Percentiles rank a stretch among this genome's conserved stretches.
Conservation (phyloP, 2,113 vertebrate species). For the Myxocyprinus asiaticus region DNA sequence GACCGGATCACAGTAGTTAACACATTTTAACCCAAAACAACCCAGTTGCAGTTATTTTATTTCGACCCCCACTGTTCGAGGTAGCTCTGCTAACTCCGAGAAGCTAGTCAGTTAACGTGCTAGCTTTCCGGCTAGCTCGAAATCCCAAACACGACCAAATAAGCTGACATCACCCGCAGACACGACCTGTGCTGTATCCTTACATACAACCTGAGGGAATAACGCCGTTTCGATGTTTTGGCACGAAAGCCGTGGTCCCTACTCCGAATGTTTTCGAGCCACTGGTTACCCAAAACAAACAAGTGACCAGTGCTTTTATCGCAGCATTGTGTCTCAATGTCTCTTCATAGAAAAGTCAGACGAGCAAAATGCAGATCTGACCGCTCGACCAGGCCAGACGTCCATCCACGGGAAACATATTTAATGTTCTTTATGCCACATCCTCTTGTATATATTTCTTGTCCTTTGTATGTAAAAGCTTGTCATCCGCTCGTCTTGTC, state of each 20-base stretch:
- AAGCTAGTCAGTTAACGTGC: constrained; percentile 54
- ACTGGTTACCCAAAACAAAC: constrained; percentile 46
- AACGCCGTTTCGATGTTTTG: constrained; percentile 22
- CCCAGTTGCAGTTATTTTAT: neutral
- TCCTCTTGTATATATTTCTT: constrained; percentile 49
- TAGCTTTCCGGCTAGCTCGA: constrained; percentile 50
- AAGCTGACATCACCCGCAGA: neutral
- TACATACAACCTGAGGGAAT: neutral
- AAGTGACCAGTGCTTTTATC: constrained; percentile 46
- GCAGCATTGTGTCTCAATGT: constrained; percentile 34
- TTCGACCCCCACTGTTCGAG: constrained; percentile 11
- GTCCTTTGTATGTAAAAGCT: constrained; percentile 60
- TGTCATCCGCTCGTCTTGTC: constrained; percentile 38
- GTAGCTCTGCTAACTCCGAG: constrained; percentile 45
- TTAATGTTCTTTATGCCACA: constrained; percentile 21
- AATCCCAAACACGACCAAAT: constrained; percentile 13
- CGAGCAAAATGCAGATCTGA: constrained; percentile 11
- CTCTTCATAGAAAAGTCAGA: neutral
- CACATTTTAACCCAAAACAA: constrained; percentile 10
- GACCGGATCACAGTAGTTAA: neutral
- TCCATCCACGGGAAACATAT: constrained; percentile 9
- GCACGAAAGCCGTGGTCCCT: constrained; percentile 42
- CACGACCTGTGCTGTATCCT: neutral
- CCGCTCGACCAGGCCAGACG: constrained; percentile 6
- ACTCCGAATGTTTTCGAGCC: constrained; percentile 34